Evolutionary conservation across 2,113 vertebrate genomes (phyloP).

Genomic region (Eolophus roseicapilla): DNA sequence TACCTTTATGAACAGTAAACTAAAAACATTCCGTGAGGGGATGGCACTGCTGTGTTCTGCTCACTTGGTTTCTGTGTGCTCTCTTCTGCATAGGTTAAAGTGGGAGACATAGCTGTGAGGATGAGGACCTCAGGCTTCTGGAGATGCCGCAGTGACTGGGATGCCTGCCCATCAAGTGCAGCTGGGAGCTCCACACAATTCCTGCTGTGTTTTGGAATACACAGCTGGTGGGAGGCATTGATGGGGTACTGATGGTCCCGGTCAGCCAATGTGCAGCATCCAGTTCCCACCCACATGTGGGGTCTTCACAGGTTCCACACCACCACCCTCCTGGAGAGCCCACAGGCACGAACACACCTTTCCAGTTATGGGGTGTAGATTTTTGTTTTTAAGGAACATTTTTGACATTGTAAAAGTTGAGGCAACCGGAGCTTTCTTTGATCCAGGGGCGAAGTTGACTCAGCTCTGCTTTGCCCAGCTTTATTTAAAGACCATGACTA

Average conservation of each 20-base stretch:
- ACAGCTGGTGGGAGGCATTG: accelerated
- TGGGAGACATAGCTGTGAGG: background rate
- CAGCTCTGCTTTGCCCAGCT: background rate
- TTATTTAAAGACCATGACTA: slow-evolving; percentile 47
- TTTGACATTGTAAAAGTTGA: background rate
- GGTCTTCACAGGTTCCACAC: background rate
- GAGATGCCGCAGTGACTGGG: background rate
- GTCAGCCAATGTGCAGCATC: accelerated
- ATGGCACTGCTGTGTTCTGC: background rate
- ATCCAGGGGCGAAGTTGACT: background rate
- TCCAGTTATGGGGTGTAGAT: background rate
- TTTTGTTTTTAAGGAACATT: background rate
- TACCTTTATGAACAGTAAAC: background rate
- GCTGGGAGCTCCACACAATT: background rate
- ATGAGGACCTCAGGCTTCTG: background rate
- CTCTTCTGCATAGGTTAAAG: background rate
- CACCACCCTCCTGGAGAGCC: background rate
- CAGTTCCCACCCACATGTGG: accelerated
- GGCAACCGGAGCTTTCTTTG: background rate
- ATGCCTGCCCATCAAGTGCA: background rate
- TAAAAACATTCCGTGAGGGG: background rate
- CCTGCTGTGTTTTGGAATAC: background rate
- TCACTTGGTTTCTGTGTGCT: background rate
- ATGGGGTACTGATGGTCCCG: background rate
- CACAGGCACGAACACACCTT: accelerated